phyloP scores from a whole-genome alignment of 2,113 vertebrate genomes.

The Dipodomys merriami region DNA sequence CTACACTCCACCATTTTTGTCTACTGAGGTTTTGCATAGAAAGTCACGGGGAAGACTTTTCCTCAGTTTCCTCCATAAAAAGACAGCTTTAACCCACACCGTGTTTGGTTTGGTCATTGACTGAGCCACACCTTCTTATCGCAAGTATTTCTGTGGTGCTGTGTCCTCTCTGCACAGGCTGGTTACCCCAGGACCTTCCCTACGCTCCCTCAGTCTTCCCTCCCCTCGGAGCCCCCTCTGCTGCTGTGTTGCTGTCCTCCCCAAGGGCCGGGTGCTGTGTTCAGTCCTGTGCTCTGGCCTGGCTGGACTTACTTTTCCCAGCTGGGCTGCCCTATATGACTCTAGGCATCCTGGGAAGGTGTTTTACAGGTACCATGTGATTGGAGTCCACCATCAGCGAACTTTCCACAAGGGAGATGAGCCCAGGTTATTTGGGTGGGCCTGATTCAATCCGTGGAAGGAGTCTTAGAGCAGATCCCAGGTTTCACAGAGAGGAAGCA shows the following conservation, averaged over 20 bases:
- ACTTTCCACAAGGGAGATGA: background rate
- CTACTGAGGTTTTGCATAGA: background rate
- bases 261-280: too few species aligned
- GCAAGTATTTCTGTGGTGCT: too few species aligned
- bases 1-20: rapidly evolving
- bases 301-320: too few species aligned
- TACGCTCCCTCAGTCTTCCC: too few species aligned
- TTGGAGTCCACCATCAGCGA: background rate
- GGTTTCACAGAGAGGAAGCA: background rate
- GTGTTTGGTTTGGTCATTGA: background rate
- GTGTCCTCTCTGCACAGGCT: too few species aligned
- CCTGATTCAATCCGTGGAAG: background rate
- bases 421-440: background rate
- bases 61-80: background rate
- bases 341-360: background rate
- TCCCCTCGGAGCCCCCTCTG: background rate
- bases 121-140: background rate
- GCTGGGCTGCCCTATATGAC: rapidly evolving
- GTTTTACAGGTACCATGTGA: too few species aligned
- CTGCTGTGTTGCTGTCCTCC: background rate
- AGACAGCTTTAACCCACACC: background rate
- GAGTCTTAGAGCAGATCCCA: background rate
- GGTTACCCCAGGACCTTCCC: too few species aligned
- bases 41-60: too few species aligned
- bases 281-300: rapidly evolving